A percentile compares a stretch with the other conserved stretches of the same genome.
Conservation (phyloP, 1,140 invertebrate genomes). For the Pectinophora gossypiella region DNA sequence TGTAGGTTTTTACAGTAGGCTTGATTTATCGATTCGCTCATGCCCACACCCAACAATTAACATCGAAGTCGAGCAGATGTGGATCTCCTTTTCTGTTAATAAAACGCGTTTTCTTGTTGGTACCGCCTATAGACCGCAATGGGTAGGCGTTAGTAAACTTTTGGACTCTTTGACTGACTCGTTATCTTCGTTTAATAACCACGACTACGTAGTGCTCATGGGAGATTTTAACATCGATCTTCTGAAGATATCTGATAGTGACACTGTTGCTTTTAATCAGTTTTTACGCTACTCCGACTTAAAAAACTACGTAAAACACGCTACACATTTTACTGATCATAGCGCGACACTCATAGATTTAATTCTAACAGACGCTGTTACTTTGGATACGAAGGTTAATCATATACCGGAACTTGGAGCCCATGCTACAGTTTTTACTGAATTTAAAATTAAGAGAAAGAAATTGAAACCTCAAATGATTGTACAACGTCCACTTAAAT, state of each 20-base stretch:
- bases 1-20: slow-evolving; percentile 14
- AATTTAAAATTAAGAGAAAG: background rate
- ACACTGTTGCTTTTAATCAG: background rate
- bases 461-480: background rate
- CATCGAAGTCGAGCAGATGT: slow-evolving; percentile 15
- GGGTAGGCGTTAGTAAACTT: background rate
- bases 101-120: slow-evolving; percentile 5
- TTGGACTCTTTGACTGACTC: slow-evolving; percentile 14
- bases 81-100: slow-evolving; percentile 10
- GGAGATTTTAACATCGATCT: slow-evolving; percentile 22
- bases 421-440: background rate
- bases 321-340: background rate
- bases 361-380: background rate
- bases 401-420: background rate
- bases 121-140: slow-evolving; percentile 19
- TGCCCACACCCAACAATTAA: slow-evolving; percentile 4
- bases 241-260: background rate
- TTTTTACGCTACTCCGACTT: background rate
- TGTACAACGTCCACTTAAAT: background rate
- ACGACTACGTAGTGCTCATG: slow-evolving; percentile 11
- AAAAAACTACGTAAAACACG: background rate
- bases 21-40: slow-evolving; percentile 4
- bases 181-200: slow-evolving; percentile 7
- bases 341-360: background rate
- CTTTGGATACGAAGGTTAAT: background rate